phyloP scores from a whole-genome alignment of 1,140 invertebrate genomes.

The Aphaenogaster floridana region DNA sequence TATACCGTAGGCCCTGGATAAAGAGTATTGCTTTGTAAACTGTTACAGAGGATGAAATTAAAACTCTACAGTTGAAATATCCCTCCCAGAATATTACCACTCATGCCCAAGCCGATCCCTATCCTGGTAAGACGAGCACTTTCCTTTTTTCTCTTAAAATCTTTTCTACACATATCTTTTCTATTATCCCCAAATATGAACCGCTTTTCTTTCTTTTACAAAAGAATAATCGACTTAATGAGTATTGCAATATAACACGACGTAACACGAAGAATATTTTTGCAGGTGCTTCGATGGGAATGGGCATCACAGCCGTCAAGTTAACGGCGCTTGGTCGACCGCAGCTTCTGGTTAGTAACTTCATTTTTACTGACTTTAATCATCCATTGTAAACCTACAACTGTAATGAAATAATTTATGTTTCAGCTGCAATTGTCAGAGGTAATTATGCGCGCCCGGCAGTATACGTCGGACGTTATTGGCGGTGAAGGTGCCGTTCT shows the following conservation, averaged over 20 bases:
- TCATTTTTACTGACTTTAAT: constrained; percentile 11
- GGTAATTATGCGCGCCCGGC: constrained; percentile 97
- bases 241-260: constrained; percentile 18
- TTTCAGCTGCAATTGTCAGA: constrained; percentile 98
- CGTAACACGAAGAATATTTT: constrained; percentile 73
- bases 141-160: background rate
- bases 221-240: constrained; percentile 23
- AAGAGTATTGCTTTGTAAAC: constrained; percentile 1
- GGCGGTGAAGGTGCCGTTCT: constrained; percentile 93
- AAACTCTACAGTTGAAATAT: constrained; percentile 65
- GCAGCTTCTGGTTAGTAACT: constrained; percentile 93
- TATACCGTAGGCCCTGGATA: background rate
- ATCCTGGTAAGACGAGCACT: constrained; percentile 71
- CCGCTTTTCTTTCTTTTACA: background rate
- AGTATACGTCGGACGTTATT: constrained; percentile 96
- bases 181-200: background rate
- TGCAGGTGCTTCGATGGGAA: constrained; percentile 96
- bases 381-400: background rate
- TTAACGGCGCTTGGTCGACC: constrained; percentile 98
- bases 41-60: constrained; percentile 71
- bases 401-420: background rate
- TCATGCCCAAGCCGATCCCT: constrained; percentile 53
- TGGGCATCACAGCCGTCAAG: constrained; percentile 99
- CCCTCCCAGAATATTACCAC: constrained; percentile 39
- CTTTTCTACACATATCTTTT: background rate